Evolutionary conservation across 64 coral and sea anemone genomes (phyloP).

Genomic region (Actinia tenebrosa): DNA sequence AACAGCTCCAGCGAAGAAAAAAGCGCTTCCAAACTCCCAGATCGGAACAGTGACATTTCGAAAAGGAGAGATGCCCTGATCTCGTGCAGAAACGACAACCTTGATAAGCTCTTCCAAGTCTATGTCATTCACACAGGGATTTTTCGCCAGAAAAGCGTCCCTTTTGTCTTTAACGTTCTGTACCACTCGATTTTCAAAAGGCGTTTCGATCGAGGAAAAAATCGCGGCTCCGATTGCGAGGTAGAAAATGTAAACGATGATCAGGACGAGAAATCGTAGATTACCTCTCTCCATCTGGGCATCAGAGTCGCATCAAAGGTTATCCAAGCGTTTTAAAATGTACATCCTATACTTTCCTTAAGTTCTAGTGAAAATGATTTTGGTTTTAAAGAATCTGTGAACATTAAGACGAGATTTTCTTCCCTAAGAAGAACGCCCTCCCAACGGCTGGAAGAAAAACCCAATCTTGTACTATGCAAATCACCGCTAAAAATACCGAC

Average conservation of each 20-base stretch:
- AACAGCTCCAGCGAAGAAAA: constrained; percentile 87
- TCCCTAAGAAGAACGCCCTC: neutral
- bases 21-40: constrained; percentile 85
- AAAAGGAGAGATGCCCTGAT: constrained; percentile 70
- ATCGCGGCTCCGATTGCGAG: constrained; percentile 80
- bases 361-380: neutral
- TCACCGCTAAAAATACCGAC: constrained; percentile 13
- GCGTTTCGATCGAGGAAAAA: constrained; percentile 89
- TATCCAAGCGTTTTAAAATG: neutral
- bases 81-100: constrained; percentile 50
- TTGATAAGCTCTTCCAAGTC: constrained; percentile 69
- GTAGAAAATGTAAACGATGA: constrained; percentile 89
- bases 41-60: constrained; percentile 54
- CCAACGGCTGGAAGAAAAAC: neutral
- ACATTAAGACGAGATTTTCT: neutral
- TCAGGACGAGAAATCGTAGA: constrained; percentile 52
- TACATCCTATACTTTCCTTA: neutral
- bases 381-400: neutral
- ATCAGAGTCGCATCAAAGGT: neutral
- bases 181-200: constrained; percentile 73
- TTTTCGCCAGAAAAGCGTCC: constrained; percentile 64
- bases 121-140: constrained; percentile 65
- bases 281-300: constrained; percentile 72
- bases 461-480: neutral
- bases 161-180: constrained; percentile 51